Percentiles rank a stretch among this genome's conserved stretches.
phyloP scores from a whole-genome alignment of 2,888 invertebrate species.

The Diarsia dahlii region DNA sequence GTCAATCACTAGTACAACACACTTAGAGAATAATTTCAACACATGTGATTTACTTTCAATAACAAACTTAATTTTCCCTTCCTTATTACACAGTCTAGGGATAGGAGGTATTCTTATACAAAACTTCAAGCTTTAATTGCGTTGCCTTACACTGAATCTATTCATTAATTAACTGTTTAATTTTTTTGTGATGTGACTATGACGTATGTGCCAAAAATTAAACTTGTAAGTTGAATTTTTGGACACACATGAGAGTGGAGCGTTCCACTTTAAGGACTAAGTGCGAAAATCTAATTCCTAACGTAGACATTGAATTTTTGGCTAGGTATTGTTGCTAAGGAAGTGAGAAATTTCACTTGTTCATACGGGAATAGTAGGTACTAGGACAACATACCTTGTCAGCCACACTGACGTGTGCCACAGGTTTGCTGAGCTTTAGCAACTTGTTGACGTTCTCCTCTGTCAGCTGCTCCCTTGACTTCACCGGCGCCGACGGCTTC shows the following conservation, averaged over 20 bases:
- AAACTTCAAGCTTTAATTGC: not conserved
- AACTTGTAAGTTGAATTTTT: slow-evolving; percentile 20
- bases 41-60: not conserved
- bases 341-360: not conserved
- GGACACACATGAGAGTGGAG: too few species aligned
- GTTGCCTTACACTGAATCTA: not conserved
- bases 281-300: too few species aligned
- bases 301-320: not conserved
- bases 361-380: not conserved
- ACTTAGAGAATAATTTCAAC: not conserved
- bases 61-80: too few species aligned
- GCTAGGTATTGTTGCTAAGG: not conserved
- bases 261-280: too few species aligned
- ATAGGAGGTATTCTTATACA: not conserved
- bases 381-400: slow-evolving; percentile 80
- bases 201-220: not conserved
- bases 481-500: slow-evolving; percentile 65
- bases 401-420: slow-evolving; percentile 78
- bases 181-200: not conserved
- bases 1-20: not conserved
- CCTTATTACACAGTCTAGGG: not conserved
- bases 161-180: not conserved
- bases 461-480: slow-evolving; percentile 71
- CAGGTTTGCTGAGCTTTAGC: slow-evolving; percentile 84
- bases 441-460: slow-evolving; percentile 89